A percentile compares a stretch with the other conserved stretches of the same genome.
Conservation (phyloP, 2,888 invertebrate species). For the Melinaea marsaeus region DNA sequence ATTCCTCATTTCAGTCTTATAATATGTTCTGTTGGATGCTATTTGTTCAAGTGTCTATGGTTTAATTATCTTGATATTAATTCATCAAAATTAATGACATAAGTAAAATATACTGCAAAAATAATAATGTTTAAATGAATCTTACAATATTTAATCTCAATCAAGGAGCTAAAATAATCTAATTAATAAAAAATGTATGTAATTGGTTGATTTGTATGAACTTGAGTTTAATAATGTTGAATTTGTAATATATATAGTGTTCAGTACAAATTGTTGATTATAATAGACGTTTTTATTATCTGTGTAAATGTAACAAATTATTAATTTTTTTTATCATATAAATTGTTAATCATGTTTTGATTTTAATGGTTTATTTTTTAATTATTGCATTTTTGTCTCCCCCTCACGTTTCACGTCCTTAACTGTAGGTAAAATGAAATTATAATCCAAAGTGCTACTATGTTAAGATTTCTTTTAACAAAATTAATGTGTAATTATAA, state of each 20-base stretch:
- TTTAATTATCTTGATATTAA: too few species aligned
- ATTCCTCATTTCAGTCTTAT: too few species aligned
- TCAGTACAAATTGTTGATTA: constrained; percentile 46
- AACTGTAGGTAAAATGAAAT: constrained; percentile 30
- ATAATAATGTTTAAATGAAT: too few species aligned
- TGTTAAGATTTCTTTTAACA: constrained; percentile 25
- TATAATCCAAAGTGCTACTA: constrained; percentile 43
- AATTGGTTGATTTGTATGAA: constrained; percentile 21
- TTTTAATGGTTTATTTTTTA: not conserved
- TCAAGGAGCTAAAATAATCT: not conserved
- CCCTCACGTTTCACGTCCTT: constrained; percentile 30
- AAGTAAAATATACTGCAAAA: too few species aligned
- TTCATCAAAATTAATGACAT: too few species aligned
- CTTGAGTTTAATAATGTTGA: constrained; percentile 31
- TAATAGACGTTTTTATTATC: not conserved
- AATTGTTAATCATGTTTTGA: too few species aligned
- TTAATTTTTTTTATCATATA: too few species aligned
- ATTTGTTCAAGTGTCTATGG: too few species aligned
- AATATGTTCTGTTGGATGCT: too few species aligned
- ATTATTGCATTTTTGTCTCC: constrained; percentile 10
- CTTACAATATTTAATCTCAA: not conserved
- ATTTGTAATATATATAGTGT: constrained; percentile 46
- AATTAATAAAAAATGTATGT: constrained; percentile 8
- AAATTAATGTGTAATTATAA: not conserved
- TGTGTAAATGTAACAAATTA: too few species aligned